Percentiles rank a stretch among this genome's conserved stretches.
Conservation (phyloP, 1,140 invertebrate species). For the Aphelinus certus region DNA sequence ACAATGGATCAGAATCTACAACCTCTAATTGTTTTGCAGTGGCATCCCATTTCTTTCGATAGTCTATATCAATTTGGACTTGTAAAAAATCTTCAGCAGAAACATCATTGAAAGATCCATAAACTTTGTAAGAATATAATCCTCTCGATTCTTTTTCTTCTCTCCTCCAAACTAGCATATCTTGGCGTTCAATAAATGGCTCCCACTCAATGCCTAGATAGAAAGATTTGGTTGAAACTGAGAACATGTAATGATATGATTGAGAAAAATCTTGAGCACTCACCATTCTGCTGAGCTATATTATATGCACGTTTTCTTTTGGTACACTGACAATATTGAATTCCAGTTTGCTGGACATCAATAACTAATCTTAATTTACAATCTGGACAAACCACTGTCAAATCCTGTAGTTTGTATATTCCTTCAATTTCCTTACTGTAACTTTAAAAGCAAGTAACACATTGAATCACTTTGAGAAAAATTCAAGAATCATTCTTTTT, state of each 20-base stretch:
- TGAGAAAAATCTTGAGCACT: constrained; percentile 1
- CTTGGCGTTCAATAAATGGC: constrained; percentile 80
- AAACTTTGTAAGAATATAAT: constrained; percentile 87
- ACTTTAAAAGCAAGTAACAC: constrained; percentile 44
- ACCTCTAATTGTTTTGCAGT: constrained; percentile 77
- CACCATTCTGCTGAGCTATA: constrained; percentile 44
- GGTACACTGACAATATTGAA: constrained; percentile 68
- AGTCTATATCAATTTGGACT: constrained; percentile 82
- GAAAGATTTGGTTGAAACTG: constrained; percentile 7
- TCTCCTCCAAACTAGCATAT: constrained; percentile 84
- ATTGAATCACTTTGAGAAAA: constrained; percentile 5
- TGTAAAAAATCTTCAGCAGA: constrained; percentile 81
- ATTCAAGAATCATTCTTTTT: constrained; percentile 1
- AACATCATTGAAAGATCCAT: constrained; percentile 82
- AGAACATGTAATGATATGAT: constrained; percentile 19
- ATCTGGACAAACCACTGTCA: constrained; percentile 70
- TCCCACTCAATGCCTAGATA: constrained; percentile 72
- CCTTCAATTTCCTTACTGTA: constrained; percentile 66
- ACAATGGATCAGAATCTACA: constrained; percentile 72
- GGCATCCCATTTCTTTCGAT: constrained; percentile 82
- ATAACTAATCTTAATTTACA: constrained; percentile 71
- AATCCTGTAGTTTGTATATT: constrained; percentile 65
- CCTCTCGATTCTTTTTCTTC: constrained; percentile 72
- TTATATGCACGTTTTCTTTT: constrained; percentile 33
- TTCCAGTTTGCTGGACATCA: constrained; percentile 65